A percentile compares a stretch with the other conserved stretches of the same genome.
Conservation (phyloP, 2,888 invertebrate genomes). For the Ennomos quercinarius region DNA sequence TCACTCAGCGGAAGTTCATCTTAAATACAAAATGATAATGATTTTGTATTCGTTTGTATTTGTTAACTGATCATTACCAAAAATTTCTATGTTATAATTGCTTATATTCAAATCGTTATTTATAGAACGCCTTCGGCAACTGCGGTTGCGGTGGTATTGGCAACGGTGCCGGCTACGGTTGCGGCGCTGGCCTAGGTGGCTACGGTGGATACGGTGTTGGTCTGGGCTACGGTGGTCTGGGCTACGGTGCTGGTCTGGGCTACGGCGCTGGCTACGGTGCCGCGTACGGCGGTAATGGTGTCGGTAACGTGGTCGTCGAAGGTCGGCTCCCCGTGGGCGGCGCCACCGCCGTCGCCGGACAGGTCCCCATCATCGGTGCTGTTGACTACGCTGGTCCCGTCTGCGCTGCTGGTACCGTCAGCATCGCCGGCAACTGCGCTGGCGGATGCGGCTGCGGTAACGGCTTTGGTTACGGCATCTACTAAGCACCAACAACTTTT, state of each 20-base stretch:
- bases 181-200: neutral
- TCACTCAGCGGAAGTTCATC: too few relatives aligned
- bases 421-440: constrained; percentile 41
- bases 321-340: constrained; percentile 58
- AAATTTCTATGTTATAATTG: too few relatives aligned
- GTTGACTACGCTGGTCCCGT: constrained; percentile 57
- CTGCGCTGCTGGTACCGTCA: constrained; percentile 56
- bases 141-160: neutral
- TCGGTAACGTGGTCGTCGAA: constrained; percentile 51
- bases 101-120: neutral
- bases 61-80: too few relatives aligned
- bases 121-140: constrained; percentile 2
- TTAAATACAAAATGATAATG: too few relatives aligned
- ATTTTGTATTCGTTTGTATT: too few relatives aligned
- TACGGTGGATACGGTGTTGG: constrained; percentile 6
- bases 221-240: constrained; percentile 13
- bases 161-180: neutral
- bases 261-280: constrained; percentile 18
- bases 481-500: neutral
- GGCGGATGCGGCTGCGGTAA: constrained; percentile 5
- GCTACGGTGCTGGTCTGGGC: constrained; percentile 6
- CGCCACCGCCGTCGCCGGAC: constrained; percentile 50
- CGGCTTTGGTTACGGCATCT: neutral
- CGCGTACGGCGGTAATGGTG: constrained; percentile 48
- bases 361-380: constrained; percentile 56